Conservation (phyloP, 2,113 vertebrate genomes). For the Stegostoma tigrinum region DNA sequence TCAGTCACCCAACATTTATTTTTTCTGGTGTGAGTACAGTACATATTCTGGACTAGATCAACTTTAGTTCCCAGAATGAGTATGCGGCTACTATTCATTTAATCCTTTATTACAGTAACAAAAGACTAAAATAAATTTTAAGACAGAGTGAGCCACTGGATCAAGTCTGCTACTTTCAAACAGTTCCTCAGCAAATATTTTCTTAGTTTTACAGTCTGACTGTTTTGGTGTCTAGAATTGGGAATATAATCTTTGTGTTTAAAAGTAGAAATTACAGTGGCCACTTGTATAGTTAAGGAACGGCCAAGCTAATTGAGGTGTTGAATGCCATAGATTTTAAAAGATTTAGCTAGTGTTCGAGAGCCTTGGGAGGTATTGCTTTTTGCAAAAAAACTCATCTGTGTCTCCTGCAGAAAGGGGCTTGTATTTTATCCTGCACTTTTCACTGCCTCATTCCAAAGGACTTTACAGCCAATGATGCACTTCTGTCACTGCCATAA, state of each 20-base stretch:
- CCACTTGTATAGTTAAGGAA: neutral
- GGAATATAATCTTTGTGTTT: conserved; percentile 6
- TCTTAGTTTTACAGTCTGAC: neutral
- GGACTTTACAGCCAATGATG: neutral
- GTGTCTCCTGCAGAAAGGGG: neutral
- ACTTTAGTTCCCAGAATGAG: neutral
- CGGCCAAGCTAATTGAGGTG: neutral
- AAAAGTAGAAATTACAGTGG: neutral
- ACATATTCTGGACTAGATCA: neutral
- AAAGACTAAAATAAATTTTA: neutral
- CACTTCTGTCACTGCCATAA: neutral
- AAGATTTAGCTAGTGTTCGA: no score
- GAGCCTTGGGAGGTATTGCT: neutral
- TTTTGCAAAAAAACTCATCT: neutral
- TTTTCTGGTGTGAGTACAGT: neutral
- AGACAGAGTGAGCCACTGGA: neutral
- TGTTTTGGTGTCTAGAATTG: neutral
- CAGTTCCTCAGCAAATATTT: conserved; percentile 18
- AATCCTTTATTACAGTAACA: conserved; percentile 20
- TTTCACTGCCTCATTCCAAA: neutral
- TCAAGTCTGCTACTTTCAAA: neutral
- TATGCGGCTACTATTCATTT: neutral
- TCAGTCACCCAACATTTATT: neutral
- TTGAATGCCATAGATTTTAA: neutral
- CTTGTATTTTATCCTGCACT: neutral